These are phyloP conservation scores for Syngnathus scovelli DNA, from an alignment of 2,113 vertebrate species.

Conservation along the genomic window DNA sequence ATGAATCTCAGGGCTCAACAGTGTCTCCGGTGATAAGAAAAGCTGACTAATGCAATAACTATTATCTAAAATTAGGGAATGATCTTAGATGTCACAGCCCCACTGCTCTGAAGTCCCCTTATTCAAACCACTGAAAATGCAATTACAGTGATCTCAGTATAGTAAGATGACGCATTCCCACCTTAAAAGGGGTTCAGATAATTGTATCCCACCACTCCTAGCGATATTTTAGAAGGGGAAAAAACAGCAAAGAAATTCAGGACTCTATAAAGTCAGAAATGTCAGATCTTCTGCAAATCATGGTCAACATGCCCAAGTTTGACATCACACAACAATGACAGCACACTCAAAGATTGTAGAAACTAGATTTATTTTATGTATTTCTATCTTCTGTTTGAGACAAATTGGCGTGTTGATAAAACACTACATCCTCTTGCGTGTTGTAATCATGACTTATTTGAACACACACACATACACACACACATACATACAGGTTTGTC, in stretches of 20 bases:
- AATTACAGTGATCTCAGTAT: slow-evolving; percentile 6
- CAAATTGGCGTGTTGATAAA: too few species aligned
- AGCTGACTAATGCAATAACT: slow-evolving; percentile 8
- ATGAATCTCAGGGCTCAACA: slow-evolving; percentile 5
- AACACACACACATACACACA: too few species aligned
- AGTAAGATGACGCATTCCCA: neutral
- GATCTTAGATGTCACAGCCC: slow-evolving; percentile 10
- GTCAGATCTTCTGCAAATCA: neutral
- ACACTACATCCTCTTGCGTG: neutral
- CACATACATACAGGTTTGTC: too few species aligned
- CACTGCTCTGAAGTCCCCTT: neutral
- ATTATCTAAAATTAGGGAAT: slow-evolving; percentile 26
- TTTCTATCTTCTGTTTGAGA: too few species aligned
- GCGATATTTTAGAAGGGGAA: neutral
- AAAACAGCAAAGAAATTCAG: neutral
- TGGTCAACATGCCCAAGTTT: neutral
- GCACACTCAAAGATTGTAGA: neutral
- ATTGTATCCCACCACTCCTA: neutral
- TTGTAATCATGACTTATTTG: neutral
- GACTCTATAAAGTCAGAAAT: neutral
- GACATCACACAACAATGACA: neutral
- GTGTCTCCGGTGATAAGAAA: slow-evolving; percentile 15
- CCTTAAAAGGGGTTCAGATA: neutral
- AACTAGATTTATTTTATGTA: neutral
- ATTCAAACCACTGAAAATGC: slow-evolving; percentile 7